Base-by-base conservation (phyloP, 1,140 invertebrate species). In the Leguminivora glycinivorella region DNA sequence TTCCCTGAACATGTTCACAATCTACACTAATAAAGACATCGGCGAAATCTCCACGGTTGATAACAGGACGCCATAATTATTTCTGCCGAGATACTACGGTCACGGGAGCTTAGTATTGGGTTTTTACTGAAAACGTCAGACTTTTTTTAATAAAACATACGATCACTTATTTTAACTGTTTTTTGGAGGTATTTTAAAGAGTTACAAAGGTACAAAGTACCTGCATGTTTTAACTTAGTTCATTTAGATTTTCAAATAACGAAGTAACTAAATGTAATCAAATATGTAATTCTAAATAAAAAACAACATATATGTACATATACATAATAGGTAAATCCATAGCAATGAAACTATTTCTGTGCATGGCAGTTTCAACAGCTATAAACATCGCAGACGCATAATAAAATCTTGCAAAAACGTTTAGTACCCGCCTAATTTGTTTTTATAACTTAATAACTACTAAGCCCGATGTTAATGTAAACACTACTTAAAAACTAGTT, bases 11-110 rank as follows among this genome's bases (percentile, higher is more conserved):
- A 70, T 73, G 70, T 68, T 60, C 58, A 75, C 75, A 74, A 78
- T 77, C 75, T 75, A 60, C 63, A 58, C 69, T 74, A 80, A 82
- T 82, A 80, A 78, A 82, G 80, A 78, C 78, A 80, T 82, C 78
- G 68, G 70, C 58, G 68, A 80, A 81, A 82, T 82, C 80, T 82
- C 74, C 40, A 67, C 68, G 17, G 63, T 67, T 76, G 78, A 80
- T 82, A 82, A 77, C 56, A 69, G 73, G 68, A 68, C 70, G 71
- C 76, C 75, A 72, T 82, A 80, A 80, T 82, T 82, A 82, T 79
- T 71, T 29, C 58, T 29, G 14, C 58, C 58, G 25, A 63, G 58
- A 52, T 22, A 22, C 19, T 52, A 3, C 47, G 47, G 7, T 6
- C 19, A 19, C 47, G 5, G 47, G 47, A 52, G 47, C 47, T 22